phyloP scores from a whole-genome alignment of 2,888 invertebrate genomes.

The Latheticus oryzae region DNA sequence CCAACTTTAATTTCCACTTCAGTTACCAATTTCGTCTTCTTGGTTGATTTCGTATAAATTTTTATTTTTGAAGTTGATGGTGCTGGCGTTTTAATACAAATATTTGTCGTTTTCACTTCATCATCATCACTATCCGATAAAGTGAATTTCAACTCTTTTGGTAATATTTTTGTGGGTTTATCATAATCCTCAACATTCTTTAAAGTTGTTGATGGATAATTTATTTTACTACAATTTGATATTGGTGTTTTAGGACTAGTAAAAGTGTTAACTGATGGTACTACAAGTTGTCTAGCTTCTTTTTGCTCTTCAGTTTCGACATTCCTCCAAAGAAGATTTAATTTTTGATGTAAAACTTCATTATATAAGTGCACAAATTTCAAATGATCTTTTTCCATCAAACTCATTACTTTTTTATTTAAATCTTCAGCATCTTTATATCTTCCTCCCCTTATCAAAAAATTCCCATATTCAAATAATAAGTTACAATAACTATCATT shows the following conservation, averaged over 20 bases:
- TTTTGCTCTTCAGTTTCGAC: neutral
- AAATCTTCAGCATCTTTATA: conserved; percentile 6
- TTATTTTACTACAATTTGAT: neutral
- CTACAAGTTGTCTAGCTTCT: no score
- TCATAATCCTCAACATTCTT: no score
- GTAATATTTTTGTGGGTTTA: conserved; percentile 5
- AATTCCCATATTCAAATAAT: conserved; percentile 19
- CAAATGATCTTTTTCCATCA: neutral
- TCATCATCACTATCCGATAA: conserved; percentile 6
- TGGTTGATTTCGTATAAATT: neutral
- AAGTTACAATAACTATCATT: conserved; percentile 4
- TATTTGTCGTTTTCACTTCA: neutral
- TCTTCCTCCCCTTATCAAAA: conserved; percentile 3
- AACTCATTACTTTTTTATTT: conserved; percentile 1
- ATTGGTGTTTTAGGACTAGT: neutral
- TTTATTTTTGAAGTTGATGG: neutral
- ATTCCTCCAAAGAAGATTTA: conserved; percentile 1
- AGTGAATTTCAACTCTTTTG: conserved; percentile 1
- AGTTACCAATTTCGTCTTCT: conserved; percentile 27
- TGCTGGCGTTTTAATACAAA: neutral
- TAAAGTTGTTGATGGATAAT: no score
- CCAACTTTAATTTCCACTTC: no score
- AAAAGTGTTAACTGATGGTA: no score
- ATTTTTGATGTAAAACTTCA: conserved; percentile 15
- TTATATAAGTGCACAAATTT: conserved; percentile 6